Base-by-base conservation (phyloP, 2,113 vertebrate species). In the Psammodynastes pulverulentus region DNA sequence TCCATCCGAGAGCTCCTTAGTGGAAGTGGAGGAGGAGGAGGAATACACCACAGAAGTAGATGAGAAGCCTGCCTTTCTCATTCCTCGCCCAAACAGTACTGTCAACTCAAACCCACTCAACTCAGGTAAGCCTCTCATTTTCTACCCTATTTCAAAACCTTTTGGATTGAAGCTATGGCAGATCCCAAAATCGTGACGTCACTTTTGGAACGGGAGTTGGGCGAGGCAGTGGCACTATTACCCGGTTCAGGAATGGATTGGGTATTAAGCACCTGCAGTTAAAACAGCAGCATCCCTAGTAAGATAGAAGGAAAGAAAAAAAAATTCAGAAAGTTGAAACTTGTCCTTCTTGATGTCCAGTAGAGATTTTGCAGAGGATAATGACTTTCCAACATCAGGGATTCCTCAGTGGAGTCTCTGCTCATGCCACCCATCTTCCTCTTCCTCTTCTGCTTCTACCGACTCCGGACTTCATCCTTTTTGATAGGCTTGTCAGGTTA, bases 401-500 rank as follows among this genome's bases (percentile, higher is more conserved):
- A 67, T 62, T 48, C 26, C 1, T 89, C 45, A 46, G 43, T 13
- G 34, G 9, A 26, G 24, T 86, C 84, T 48, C 24, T 48, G 12
- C 26, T 29, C 12, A 3, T n/a, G 19, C 52, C 15, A 8, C 9
- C 51, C 23, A 19, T 19, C 49, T 29, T 39, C 6, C 12, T 17
- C 29, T 84, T 45, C 34, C 52, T n/a, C 21, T 91, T 46, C 10
- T 9, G 24, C 21, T 45, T 21, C 21, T 54, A 8, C 72, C 23
- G 24, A n/a, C 15, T 48, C 13, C 29, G 79, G 26, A 5, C 39
- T 29, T 19, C 89, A 84, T 95, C 13, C 89, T 43, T 49, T 52
- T n/a, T 58, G n/a, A 2, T 94, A 99, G 99, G 98, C 94, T 97
- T 99, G 88, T 98, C 99, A 92, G 98, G 96, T 97, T 99, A 99